A percentile compares a stretch with the other conserved stretches of the same genome.
phyloP scores from a whole-genome alignment of 2,888 invertebrate genomes.

The Rotaria macrura region DNA sequence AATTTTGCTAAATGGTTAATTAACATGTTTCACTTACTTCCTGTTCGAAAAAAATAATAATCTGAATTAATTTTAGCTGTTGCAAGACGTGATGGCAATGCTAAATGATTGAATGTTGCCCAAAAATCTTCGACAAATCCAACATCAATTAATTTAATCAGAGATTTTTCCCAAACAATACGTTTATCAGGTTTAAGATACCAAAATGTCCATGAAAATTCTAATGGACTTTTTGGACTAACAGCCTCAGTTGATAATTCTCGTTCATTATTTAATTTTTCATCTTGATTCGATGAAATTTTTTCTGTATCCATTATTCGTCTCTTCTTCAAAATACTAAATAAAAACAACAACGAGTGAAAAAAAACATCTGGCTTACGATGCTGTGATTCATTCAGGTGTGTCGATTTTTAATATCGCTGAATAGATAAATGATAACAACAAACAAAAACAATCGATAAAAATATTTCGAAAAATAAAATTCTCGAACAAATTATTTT shows the following conservation, averaged over 20 bases:
- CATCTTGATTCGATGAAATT: background rate
- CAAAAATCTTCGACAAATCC: slow-evolving; percentile 14
- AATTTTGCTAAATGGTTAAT: too few species aligned
- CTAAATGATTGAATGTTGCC: slow-evolving; percentile 20
- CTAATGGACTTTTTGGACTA: slow-evolving; percentile 6
- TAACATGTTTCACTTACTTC: background rate
- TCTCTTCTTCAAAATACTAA: background rate
- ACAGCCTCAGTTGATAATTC: background rate
- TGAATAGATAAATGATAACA: background rate
- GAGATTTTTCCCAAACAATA: background rate
- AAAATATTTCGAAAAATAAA: background rate
- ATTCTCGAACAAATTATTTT: background rate
- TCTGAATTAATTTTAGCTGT: background rate
- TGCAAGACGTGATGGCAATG: background rate
- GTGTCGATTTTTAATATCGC: background rate
- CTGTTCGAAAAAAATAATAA: slow-evolving; percentile 14
- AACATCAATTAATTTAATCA: slow-evolving; percentile 13
- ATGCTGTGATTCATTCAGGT: background rate
- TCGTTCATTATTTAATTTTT: background rate
- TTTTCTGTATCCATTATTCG: background rate
- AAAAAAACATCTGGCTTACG: background rate
- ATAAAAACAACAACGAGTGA: background rate
- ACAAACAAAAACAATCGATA: background rate
- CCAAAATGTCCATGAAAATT: slow-evolving; percentile 21
- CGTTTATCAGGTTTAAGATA: slow-evolving; percentile 12